Base-by-base conservation (phyloP, 2,888 invertebrate species). In the Arrhopalites spinosus region DNA sequence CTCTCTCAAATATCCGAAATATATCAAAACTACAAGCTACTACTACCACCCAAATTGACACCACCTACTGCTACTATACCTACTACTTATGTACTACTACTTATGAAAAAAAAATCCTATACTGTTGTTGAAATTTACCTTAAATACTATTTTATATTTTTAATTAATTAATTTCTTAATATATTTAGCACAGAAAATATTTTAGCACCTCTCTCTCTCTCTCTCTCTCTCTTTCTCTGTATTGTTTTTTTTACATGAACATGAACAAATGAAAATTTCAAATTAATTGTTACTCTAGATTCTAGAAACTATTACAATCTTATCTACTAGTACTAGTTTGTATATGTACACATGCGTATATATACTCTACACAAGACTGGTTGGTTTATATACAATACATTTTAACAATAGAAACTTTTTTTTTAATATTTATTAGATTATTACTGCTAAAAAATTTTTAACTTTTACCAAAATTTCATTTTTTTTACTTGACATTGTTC, bases 171-270 rank as follows among this genome's bases (percentile, higher is more conserved):
- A 68, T 68, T 23, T 45, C 3, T 36, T 36, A 36, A 3, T 36
- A 36, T 36, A 36, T 36, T 7, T 36, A 36, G 36, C 36, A 36
- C 36, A 36, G 20, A 53, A 29, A 64, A 29, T 17, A 64, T 27
- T 64, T 25, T 13, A 47, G 36, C 45, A 17, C 36, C 69, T 69
- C 27, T 53, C 56, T 69, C 13, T 64, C 64, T 64, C 64, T 64
- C 20, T 61, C 61, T 15, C 13, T 61, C 23, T 23, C 61, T 61
- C 61, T 61, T 27, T 17, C 61, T 61, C 23, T 25, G 25, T 61
- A 61, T 66, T 20, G 47, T n/a, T 47, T 50, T 68, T 25, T 68
- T 27, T 67, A 68, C 50, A 2, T 47, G 50, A 25, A 68, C n/a
- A n/a, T n/a, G n/a, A n/a, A n/a, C n/a, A n/a, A n/a, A n/a, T n/a